phyloP scores from a whole-genome alignment of 1,140 invertebrate species.

The Globodera rostochiensis region DNA sequence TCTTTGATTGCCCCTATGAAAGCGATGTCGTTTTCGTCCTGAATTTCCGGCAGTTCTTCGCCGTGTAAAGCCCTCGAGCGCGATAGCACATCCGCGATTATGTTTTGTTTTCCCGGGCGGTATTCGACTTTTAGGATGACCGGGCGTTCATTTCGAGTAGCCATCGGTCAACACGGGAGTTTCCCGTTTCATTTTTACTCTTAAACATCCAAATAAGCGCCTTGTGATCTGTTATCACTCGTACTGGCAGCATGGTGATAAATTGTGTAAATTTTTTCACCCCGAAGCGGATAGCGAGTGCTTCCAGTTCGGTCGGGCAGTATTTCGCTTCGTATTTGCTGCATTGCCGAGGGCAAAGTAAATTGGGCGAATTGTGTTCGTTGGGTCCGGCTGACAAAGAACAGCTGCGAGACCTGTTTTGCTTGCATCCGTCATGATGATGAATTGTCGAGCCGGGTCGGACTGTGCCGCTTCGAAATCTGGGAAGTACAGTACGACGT shows the following conservation, averaged over 20 bases:
- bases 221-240: conserved; percentile 7
- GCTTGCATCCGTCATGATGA: conserved; percentile 11
- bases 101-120: too few relatives aligned
- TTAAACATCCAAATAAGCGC: conserved; percentile 9
- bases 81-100: too few relatives aligned
- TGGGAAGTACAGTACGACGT: neutral
- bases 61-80: too few relatives aligned
- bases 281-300: neutral
- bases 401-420: neutral
- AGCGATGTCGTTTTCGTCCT: too few relatives aligned
- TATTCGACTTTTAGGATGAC: too few relatives aligned
- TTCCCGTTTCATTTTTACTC: conserved; percentile 4
- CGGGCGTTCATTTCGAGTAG: too few relatives aligned
- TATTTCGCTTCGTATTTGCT: conserved; percentile 6
- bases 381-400: conserved; percentile 9
- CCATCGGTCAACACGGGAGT: conserved; percentile 2
- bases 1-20: too few relatives aligned
- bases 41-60: too few relatives aligned
- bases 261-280: conserved; percentile 1
- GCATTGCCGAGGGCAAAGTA: conserved; percentile 10
- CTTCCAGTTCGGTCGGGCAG: conserved; percentile 10
- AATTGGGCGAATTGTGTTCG: neutral
- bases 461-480: neutral
- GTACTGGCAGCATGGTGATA: neutral
- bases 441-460: neutral